Conservation (phyloP, 2,888 invertebrate species). For the Hypselothyrea guttata region DNA sequence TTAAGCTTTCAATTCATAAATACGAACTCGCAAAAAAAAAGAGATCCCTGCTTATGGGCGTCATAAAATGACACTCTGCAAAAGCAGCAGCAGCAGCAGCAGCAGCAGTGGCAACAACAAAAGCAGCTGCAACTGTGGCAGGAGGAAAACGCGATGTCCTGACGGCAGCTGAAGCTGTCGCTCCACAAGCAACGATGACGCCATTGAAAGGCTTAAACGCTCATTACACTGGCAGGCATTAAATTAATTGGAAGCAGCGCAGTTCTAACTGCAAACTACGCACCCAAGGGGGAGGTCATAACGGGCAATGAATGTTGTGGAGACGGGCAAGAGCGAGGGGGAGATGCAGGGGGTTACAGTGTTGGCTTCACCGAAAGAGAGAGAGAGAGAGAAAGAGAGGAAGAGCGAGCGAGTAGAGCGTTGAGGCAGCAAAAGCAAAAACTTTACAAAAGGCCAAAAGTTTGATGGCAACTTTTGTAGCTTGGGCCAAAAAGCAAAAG, state of each 20-base stretch:
- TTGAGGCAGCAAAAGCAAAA: slow-evolving; percentile 54
- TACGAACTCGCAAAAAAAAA: slow-evolving; percentile 33
- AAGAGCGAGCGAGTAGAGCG: slow-evolving; percentile 3
- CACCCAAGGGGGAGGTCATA: slow-evolving; percentile 35
- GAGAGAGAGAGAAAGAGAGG: not conserved
- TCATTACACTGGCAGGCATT: slow-evolving; percentile 77
- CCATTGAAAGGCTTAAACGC: slow-evolving; percentile 73
- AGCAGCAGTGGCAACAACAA: too few species aligned
- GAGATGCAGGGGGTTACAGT: not conserved
- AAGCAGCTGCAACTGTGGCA: too few species aligned
- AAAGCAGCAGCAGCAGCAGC: slow-evolving; percentile 2
- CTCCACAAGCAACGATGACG: slow-evolving; percentile 50
- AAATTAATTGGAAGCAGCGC: slow-evolving; percentile 75
- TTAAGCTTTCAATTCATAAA: slow-evolving; percentile 56
- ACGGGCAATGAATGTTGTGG: slow-evolving; percentile 19
- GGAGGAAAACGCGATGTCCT: not conserved
- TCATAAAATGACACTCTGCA: slow-evolving; percentile 57
- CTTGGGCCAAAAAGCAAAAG: slow-evolving; percentile 64
- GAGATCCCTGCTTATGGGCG: slow-evolving; percentile 51
- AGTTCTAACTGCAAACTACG: slow-evolving; percentile 60
- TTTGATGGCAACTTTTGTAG: slow-evolving; percentile 76
- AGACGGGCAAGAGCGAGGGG: not conserved
- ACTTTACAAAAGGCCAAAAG: slow-evolving; percentile 77
- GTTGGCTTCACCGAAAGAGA: not conserved
- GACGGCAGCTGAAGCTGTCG: slow-evolving; percentile 39